Conservation (phyloP, 2,888 invertebrate genomes). For the Aphrophora alni region DNA sequence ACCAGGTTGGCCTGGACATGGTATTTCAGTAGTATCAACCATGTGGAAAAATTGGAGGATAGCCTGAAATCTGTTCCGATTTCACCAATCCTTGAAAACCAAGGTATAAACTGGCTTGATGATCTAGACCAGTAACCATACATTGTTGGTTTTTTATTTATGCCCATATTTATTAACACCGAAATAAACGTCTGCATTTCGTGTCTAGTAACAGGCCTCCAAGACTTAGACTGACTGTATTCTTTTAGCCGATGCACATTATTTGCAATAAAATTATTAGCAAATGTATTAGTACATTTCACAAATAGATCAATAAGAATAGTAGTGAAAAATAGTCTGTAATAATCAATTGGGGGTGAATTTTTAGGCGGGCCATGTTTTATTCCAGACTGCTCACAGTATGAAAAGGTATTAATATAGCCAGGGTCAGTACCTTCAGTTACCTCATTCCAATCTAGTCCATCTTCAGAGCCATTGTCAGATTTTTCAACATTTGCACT, state of each 20-base stretch:
- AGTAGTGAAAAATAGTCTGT: neutral
- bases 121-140: neutral
- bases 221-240: neutral
- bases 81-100: slow-evolving; percentile 19
- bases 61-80: slow-evolving; percentile 18
- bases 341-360: neutral
- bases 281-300: slow-evolving; percentile 6
- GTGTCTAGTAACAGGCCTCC: neutral
- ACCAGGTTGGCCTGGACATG: neutral
- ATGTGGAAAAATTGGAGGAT: slow-evolving; percentile 27
- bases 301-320: neutral
- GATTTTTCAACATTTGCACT: no score
- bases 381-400: neutral
- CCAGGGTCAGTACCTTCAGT: neutral
- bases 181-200: slow-evolving; percentile 14
- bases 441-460: neutral
- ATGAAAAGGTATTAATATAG: neutral
- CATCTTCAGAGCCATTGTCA: neutral
- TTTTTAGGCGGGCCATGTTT: neutral
- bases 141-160: slow-evolving; percentile 23
- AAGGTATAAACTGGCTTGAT: neutral
- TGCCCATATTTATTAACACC: slow-evolving; percentile 19
- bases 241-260: neutral
- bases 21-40: neutral
- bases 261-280: neutral